Conservation (phyloP, 2,888 invertebrate species). For the Amiota minor region DNA sequence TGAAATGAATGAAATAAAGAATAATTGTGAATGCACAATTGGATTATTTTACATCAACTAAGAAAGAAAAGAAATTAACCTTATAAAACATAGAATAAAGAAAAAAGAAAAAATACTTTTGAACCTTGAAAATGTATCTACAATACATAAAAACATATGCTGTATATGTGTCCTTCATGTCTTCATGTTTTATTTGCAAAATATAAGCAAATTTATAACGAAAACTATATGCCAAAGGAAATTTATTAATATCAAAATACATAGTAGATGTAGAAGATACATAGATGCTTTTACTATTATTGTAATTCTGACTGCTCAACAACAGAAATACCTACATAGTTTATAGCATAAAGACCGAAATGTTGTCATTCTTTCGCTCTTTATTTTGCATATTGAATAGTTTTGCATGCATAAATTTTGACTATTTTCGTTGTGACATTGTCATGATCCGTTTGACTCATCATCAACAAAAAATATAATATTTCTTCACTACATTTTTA, state of each 20-base stretch:
- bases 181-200: too few species aligned
- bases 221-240: too few species aligned
- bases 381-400: neutral
- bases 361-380: slow-evolving; percentile 37
- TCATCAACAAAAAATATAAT: neutral
- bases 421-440: slow-evolving; percentile 1
- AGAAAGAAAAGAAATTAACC: neutral
- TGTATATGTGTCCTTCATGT: too few species aligned
- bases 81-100: neutral
- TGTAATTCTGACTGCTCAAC: too few species aligned
- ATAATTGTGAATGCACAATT: neutral
- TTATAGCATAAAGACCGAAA: too few species aligned
- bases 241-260: too few species aligned
- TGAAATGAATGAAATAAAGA: neutral
- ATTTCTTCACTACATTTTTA: neutral
- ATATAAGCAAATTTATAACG: too few species aligned
- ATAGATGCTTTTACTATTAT: neutral
- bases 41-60: neutral
- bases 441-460: neutral
- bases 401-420: slow-evolving; percentile 2
- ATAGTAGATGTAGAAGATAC: too few species aligned
- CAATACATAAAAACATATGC: too few species aligned
- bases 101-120: too few species aligned
- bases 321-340: too few species aligned
- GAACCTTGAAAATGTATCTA: too few species aligned